Evolutionary conservation across 2,888 invertebrate genomes (phyloP).

Genomic region (Melanostoma scalare): DNA sequence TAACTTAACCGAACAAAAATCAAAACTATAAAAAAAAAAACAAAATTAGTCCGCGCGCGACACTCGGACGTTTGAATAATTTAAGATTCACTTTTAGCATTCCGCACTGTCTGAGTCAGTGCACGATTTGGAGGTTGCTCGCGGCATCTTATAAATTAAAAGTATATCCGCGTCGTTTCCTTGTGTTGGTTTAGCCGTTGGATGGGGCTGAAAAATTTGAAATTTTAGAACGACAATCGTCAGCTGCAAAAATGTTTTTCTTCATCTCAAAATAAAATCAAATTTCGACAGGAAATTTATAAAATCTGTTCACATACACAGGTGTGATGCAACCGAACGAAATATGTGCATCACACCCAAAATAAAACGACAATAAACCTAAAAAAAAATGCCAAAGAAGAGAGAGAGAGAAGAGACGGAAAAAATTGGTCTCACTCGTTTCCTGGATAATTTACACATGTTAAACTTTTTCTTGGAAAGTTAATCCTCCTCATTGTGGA

Average conservation of each 20-base stretch:
- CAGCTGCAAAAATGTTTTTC: slow-evolving; percentile 17
- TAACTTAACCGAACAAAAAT: slow-evolving; percentile 35
- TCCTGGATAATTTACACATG: slow-evolving; percentile 62
- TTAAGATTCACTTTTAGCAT: slow-evolving; percentile 62
- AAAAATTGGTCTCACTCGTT: slow-evolving; percentile 46
- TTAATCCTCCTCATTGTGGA: slow-evolving; percentile 59
- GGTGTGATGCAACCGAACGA: slow-evolving; percentile 28
- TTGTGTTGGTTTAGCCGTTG: too few species aligned
- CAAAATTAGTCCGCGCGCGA: slow-evolving; percentile 52
- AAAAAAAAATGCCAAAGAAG: background rate
- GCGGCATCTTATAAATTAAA: slow-evolving; percentile 43
- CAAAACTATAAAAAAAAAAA: slow-evolving; percentile 13
- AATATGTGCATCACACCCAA: slow-evolving; percentile 24
- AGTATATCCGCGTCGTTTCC: slow-evolving; percentile 19
- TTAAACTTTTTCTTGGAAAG: slow-evolving; percentile 30
- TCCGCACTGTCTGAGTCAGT: slow-evolving; percentile 53
- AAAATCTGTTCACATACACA: slow-evolving; percentile 31
- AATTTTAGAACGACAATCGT: slow-evolving; percentile 30
- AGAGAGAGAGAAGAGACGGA: too few species aligned
- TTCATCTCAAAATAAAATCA: slow-evolving; percentile 16
- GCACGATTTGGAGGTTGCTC: slow-evolving; percentile 37
- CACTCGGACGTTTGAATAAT: slow-evolving; percentile 61
- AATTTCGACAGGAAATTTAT: slow-evolving; percentile 29
- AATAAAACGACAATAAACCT: slow-evolving; percentile 1
- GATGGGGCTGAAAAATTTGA: background rate